Base-by-base conservation (phyloP, 2,888 invertebrate genomes). In the Dinocampus coccinellae region DNA sequence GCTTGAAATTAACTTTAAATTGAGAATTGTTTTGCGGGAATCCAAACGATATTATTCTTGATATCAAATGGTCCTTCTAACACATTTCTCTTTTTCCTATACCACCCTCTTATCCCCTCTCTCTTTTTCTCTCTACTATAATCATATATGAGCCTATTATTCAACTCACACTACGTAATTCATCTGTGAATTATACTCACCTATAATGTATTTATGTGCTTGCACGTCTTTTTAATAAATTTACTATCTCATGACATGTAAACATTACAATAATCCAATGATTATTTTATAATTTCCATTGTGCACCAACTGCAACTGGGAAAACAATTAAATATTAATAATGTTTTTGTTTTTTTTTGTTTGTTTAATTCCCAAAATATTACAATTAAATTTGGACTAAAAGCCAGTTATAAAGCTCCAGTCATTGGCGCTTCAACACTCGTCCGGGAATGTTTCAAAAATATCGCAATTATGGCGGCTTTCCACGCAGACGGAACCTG, bases 1-100 rank as follows among this genome's bases (percentile, higher is more conserved):
- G 58, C 58, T 77, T 80, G 78, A 82, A 85, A 84, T 85, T 83
- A 85, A 84, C 82, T 81, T 81, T 80, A 81, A 83, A 85, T 83
- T 82, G 83, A 79, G 74, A 75, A 76, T 73, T 76, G 77, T 77
- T 76, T n/a, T 77, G 77, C 73, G 75, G 36, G 74, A 73, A 72
- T 16, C 62, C 36, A 20, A 60, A 34, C 47, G 60, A 65, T 33
- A 70, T 70, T 70, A 53, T 70, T 61, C 57, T 53, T 64, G 16
- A 36, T 70, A 70, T 70, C 57, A 60, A 60, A 55, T 68, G 67
- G 67, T 71, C 68, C 68, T 65, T 55, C 61, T 33, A 57, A 67
- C 58, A 26, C 34, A 63, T 69, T 71, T 73, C 29, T 53, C 68
- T 22, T 60, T 73, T 55, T 36, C 67, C 20, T n/a, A n/a, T n/a